Evolutionary conservation across 2,797 vertebrate genomes (phyloP).

Genomic region (Protonibea diacanthus): DNA sequence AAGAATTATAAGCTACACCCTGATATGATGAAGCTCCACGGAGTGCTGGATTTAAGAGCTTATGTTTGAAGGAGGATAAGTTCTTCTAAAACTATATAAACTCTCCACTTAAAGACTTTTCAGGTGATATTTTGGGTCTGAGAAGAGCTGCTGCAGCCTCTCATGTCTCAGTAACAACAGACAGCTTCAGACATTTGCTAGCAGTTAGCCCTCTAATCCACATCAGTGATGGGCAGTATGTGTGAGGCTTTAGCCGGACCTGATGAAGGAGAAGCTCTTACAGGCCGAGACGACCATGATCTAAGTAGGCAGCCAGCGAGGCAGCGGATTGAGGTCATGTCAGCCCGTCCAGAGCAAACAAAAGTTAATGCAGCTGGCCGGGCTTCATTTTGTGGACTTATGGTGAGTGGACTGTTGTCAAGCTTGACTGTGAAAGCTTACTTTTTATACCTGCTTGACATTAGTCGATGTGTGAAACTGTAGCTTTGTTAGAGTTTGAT

Average conservation of each 20-base stretch:
- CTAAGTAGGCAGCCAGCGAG: conserved; percentile 45
- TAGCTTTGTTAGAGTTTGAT: not conserved
- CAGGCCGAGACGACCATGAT: conserved; percentile 42
- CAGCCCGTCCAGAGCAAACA: conserved; percentile 40
- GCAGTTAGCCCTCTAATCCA: conserved; percentile 56
- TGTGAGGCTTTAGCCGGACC: conserved; percentile 53
- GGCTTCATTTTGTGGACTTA: conserved; percentile 12
- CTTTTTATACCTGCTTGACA: not conserved
- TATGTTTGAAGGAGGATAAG: conserved; percentile 36
- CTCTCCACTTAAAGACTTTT: conserved; percentile 16
- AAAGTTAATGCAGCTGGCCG: conserved; percentile 28
- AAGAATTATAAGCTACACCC: conserved; percentile 22
- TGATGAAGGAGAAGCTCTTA: conserved; percentile 50
- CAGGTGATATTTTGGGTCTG: conserved; percentile 37
- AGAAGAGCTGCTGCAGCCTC: conserved; percentile 5
- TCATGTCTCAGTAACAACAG: conserved; percentile 34
- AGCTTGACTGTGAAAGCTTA: not conserved
- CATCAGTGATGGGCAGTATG: conserved; percentile 30
- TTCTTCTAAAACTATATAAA: conserved; percentile 40
- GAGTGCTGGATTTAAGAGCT: conserved; percentile 42
- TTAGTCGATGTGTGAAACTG: not conserved
- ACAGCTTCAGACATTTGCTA: conserved; percentile 19
- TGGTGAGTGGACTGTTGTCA: conserved; percentile 5
- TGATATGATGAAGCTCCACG: conserved; percentile 22
- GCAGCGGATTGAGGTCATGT: conserved; percentile 72